Base-by-base conservation (phyloP, 2,113 vertebrate species). In the Echinops telfairi region DNA sequence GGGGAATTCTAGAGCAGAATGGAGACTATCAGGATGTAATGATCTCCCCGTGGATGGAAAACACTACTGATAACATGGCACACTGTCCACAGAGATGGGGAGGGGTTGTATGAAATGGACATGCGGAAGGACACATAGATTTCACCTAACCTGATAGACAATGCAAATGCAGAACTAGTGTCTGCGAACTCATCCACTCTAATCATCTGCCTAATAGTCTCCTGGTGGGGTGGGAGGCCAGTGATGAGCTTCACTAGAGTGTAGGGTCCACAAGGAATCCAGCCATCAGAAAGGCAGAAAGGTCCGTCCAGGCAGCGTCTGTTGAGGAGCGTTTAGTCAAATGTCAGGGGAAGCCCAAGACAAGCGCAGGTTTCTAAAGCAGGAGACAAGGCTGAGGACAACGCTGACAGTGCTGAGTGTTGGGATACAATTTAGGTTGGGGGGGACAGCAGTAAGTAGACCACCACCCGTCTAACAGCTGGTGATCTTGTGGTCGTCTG, bases 21-120 rank as follows among this genome's bases (percentile, higher is more conserved):
- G 6, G 70, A 81, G 88, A 76, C 84, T 83, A 78, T 86, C 57
- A 96, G 94, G 85, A 90, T 83, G 58, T 85, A 92, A 85, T 58
- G 93, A 87, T 86, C 27, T 80, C 84, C 43, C 29, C 95, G 58
- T 20, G 84, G 94, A 86, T 68, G 95, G 47, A 53, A 53, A 96
- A 93, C 53, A 53, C 84, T 95, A 75, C 8, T 86, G 94, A 88
- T 71, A 95, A 97, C 97, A 97, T 91, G 90, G 91, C 68, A 94
- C 93, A 88, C 89, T 94, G 84, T 43, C 53, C 47, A n/a, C 79
- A 53, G 86, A 96, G 86, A 47, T n/a, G 83, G 70, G n/a, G 92
- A 83, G 5, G 64, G 91, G 95, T 94, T 90, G 80, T 95, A 73
- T 92, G 57, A 58, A 78, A 81, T 0, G 3, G 92, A 64, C 92